These are phyloP conservation scores for Excalfactoria chinensis DNA, from an alignment of 2,113 vertebrate genomes.

Conservation along the genomic window DNA sequence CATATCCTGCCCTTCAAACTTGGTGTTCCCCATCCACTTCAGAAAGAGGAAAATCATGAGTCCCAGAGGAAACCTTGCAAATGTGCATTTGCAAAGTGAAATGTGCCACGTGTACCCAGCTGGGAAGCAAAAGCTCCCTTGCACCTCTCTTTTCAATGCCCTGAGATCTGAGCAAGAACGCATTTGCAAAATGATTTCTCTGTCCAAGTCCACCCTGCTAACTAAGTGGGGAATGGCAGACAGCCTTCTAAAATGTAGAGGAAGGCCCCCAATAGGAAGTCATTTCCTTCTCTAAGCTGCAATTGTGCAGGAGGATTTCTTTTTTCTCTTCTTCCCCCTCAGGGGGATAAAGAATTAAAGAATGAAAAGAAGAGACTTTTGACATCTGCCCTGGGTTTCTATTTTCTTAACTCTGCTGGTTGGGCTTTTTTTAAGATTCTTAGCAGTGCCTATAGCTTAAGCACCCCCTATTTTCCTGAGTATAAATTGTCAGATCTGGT, in stretches of 20 bases:
- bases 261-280: conserved; percentile 14
- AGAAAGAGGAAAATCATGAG: conserved; percentile 13
- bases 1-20: conserved; percentile 51
- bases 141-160: conserved; percentile 23
- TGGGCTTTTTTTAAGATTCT: neutral
- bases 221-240: neutral
- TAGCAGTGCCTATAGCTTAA: neutral
- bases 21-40: conserved; percentile 17
- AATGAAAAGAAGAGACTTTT: conserved; percentile 30
- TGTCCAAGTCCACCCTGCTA: neutral
- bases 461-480: neutral
- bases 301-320: conserved; percentile 14
- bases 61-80: conserved; percentile 34
- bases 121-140: conserved; percentile 19
- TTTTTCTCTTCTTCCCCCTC: neutral
- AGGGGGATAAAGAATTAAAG: conserved; percentile 24
- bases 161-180: neutral
- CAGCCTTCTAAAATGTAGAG: conserved; percentile 25
- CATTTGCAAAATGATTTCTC: neutral
- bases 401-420: conserved; percentile 9
- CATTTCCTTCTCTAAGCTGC: conserved; percentile 70
- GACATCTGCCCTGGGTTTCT: conserved; percentile 48
- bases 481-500: neutral
- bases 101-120: conserved; percentile 13
- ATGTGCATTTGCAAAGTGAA: conserved; percentile 11